phyloP scores from a whole-genome alignment of 1,140 invertebrate species.

The Drosophila nigromelanica region DNA sequence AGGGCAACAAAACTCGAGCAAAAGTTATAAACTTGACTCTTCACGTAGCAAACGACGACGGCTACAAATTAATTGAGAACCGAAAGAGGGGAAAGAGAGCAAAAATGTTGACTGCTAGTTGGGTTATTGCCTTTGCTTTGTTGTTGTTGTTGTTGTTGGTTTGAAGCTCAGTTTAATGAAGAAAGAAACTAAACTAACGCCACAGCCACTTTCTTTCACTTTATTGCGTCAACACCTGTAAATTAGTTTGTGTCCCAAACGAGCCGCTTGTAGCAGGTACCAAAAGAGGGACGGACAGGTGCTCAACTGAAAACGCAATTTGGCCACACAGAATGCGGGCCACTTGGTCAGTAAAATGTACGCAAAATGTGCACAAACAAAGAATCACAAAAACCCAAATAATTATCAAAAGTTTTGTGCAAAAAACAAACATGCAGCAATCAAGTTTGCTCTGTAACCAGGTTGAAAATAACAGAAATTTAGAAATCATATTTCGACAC shows the following conservation, averaged over 20 bases:
- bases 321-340: conserved; percentile 30
- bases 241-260: conserved; percentile 55
- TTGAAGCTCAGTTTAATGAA: conserved; percentile 30
- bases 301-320: conserved; percentile 30
- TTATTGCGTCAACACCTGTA: conserved; percentile 70
- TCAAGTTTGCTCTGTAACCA: background rate
- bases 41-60: conserved; percentile 29
- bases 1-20: conserved; percentile 31
- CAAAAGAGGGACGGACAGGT: conserved; percentile 49
- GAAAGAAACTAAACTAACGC: conserved; percentile 58
- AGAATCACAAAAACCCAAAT: conserved; percentile 24
- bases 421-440: background rate
- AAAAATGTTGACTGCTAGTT: background rate
- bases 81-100: background rate
- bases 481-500: too few species aligned
- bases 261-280: conserved; percentile 66
- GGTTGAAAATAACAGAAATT: background rate
- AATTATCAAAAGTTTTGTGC: background rate
- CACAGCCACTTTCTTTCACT: conserved; percentile 65
- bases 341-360: conserved; percentile 20
- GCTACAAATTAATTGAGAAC: conserved; percentile 67
- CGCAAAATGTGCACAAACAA: conserved; percentile 1
- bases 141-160: conserved; percentile 10
- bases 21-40: conserved; percentile 34
- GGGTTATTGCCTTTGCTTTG: conserved; percentile 16